Conservation (phyloP, 2,797 vertebrate species). For the Phaenicophaeus curvirostris region DNA sequence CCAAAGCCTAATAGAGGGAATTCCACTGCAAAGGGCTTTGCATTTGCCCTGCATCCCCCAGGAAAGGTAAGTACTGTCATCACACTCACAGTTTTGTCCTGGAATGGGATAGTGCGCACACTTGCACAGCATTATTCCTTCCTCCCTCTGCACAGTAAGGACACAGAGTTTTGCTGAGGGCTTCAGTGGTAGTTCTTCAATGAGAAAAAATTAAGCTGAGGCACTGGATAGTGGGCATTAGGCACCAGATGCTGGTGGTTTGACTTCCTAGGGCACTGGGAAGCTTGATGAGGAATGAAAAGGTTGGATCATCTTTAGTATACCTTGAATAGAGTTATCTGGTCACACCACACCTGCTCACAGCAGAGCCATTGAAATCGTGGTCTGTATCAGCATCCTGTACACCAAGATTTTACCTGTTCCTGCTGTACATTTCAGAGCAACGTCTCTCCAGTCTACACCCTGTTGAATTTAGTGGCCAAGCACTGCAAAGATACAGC, state of each 20-base stretch:
- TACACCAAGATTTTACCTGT: background rate
- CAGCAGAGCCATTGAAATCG: background rate
- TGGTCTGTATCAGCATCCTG: background rate
- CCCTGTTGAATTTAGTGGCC: background rate
- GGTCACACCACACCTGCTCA: background rate
- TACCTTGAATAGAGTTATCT: background rate
- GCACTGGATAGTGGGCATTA: background rate
- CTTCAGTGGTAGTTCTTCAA: background rate
- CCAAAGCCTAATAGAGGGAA: background rate
- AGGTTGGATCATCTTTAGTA: background rate
- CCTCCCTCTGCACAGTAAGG: background rate
- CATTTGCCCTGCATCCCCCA: background rate
- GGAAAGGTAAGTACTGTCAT: background rate
- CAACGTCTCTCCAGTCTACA: background rate
- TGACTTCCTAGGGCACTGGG: background rate
- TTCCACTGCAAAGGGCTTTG: background rate
- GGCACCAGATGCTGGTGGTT: background rate
- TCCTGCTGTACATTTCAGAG: background rate
- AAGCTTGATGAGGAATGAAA: background rate
- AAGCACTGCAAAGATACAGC: background rate
- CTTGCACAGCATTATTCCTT: accelerated
- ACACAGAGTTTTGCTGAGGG: background rate
- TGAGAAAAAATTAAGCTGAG: background rate
- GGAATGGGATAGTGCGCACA: background rate
- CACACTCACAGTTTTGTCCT: background rate